These are phyloP conservation scores for Anomalospiza imberbis DNA, from an alignment of 2,797 vertebrate genomes.

Conservation along the genomic window DNA sequence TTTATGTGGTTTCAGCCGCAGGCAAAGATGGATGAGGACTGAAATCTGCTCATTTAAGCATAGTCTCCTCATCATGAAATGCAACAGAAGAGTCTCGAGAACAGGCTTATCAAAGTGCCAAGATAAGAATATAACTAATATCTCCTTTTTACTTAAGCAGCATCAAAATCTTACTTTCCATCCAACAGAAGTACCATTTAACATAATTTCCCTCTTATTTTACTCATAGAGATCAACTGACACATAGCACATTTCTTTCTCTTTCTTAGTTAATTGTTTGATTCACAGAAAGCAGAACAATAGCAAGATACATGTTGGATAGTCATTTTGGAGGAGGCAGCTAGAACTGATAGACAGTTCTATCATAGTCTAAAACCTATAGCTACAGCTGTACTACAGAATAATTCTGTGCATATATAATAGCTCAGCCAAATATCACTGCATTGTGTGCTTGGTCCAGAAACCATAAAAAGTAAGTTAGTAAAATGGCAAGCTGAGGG, in stretches of 20 bases:
- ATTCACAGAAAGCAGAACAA: neutral
- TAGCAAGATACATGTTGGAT: neutral
- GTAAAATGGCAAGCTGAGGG: neutral
- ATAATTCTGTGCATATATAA: neutral
- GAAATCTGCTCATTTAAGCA: constrained; percentile 13
- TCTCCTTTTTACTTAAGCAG: neutral
- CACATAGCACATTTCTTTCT: neutral
- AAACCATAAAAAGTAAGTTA: neutral
- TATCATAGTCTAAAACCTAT: neutral
- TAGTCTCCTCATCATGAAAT: neutral
- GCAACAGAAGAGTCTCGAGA: neutral
- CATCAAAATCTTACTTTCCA: neutral
- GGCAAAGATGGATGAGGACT: neutral
- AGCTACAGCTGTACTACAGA: neutral
- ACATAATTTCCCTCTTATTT: neutral
- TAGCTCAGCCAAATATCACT: neutral
- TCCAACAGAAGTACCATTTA: neutral
- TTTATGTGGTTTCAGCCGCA: constrained; percentile 20
- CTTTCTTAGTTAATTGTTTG: neutral
- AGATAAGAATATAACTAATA: neutral
- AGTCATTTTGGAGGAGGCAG: neutral
- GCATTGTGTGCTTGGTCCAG: neutral
- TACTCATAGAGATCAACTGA: neutral
- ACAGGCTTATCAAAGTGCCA: neutral
- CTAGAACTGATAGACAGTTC: neutral